Evolutionary conservation across 64 coral and sea anemone species (phyloP), one percentile per base, ranked within the genome.

Genomic region (Montipora efflorescens): DNA sequence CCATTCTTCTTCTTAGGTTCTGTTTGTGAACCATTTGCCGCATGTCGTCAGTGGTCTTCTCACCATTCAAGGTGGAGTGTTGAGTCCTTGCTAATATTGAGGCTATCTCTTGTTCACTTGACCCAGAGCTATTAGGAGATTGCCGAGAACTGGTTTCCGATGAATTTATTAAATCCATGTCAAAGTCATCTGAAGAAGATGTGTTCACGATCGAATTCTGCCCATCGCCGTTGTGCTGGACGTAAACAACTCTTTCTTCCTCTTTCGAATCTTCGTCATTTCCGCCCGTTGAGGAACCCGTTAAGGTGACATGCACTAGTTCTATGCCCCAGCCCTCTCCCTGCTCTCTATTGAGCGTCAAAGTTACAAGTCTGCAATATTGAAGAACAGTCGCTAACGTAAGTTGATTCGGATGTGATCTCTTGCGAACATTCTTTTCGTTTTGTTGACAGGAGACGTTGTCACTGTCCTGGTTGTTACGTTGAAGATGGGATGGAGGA

Each of bases 301-400:
- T 89, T 91, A 89, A 77, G 7, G 79, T 95, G 19, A 98, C 93
- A 55, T 94, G 89, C 53, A 90, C 96, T 9, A 98, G 79, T 74
- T 98, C 89, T 79, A 98, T 74, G 22, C 96, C 96, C 19, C 94
- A 57, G 23, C 80, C 89, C 18, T 92, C 76, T 9, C 90, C 96
- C 12, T 88, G 89, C 0, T 72, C 67, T 19, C 89, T 75, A 5
- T 64, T 68, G 0, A 98, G 74, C 50, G 71, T 82, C 23, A 90
- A 84, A 4, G 93, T 23, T 1, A 98, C 44, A 28, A 98, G 93
- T 70, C 79, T 89, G 48, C 28, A 95, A 47, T 89, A 77, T 79
- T 98, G 68, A 69, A 98, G 52, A 80, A 90, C 80, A 77, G 67
- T 76, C 23, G 75, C 89, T 47, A 95, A 72, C 68, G 64, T 95